Base-by-base conservation (phyloP, 1,140 invertebrate genomes). In the Temnothorax curvispinosus region DNA sequence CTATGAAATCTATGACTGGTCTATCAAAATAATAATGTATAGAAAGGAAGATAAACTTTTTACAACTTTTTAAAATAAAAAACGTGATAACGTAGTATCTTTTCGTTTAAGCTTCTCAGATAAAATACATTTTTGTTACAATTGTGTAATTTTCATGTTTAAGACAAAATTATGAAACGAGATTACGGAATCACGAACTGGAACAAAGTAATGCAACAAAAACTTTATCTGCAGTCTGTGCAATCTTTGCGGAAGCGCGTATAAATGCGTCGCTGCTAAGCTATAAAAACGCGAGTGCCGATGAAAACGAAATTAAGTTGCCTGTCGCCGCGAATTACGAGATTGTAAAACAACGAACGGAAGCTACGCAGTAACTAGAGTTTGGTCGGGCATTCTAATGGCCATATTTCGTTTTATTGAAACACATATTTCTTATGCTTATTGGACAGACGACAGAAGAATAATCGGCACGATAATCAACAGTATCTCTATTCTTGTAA, bases 221-320 rank as follows among this genome's bases (percentile, higher is more conserved):
- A 77, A 77, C 32, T 60, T 44, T 8, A 18, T 13, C 18, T 78
- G 15, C 21, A 52, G 47, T 67, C 1, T 15, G 44, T 47, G 27
- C 21, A 6, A n/a, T 35, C 54, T 35, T 69, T n/a, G 67, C 44
- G 32, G 38, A 54, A 58, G 52, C 50, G 32, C 27, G 52, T 84
- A 84, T 56, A 60, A 87, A 82, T 84, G 67, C 85, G 27, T 54
- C 5, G 18, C 41, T 27, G 50, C 58, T 32, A 72, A 69, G 69
- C 71, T 35, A 77, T 87, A 87, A 88, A 88, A 82, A 21, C 32
- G 32, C 60, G 82, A 71, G 44, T 47, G 47, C 56, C 54, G 62
- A 84, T 84, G 80, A 84, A 84, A 75, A 74, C 54, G 32, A 75
- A 84, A 75, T 84, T 72, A 71, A 78, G 41, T 71, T 71, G 41